These are phyloP conservation scores for Ceuthmochares aereus DNA, from an alignment of 2,113 vertebrate genomes.

Conservation along the genomic window DNA sequence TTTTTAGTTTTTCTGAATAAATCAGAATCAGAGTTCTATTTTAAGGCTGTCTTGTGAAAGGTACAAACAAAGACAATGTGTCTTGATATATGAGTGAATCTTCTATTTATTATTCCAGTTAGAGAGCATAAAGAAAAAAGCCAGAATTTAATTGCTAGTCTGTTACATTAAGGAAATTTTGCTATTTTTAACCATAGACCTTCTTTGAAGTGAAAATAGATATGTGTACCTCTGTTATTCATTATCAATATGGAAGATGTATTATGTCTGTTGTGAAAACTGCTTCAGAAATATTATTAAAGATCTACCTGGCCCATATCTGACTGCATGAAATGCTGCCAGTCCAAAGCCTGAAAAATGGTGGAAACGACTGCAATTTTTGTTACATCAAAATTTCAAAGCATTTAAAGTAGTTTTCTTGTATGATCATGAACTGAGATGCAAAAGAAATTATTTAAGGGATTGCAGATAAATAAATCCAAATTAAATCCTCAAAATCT, in stretches of 20 bases:
- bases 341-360: not conserved
- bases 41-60: not conserved
- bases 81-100: not conserved
- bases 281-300: not conserved
- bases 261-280: not conserved
- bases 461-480: not conserved
- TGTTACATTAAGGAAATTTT: not conserved
- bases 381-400: not conserved
- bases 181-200: not conserved
- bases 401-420: not conserved
- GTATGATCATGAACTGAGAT: not conserved
- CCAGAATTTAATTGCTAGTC: not conserved
- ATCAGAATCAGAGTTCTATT: not conserved
- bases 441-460: not conserved
- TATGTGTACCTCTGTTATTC: not conserved
- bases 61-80: not conserved
- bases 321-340: not conserved
- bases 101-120: not conserved
- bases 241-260: not conserved
- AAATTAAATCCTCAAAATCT: not conserved
- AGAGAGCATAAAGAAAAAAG: not conserved
- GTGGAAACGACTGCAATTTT: not conserved
- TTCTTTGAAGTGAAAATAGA: not conserved
- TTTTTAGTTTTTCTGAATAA: not conserved
- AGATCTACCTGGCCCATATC: not conserved